Conservation (phyloP, 2,888 invertebrate species). For the Andrena fulva region DNA sequence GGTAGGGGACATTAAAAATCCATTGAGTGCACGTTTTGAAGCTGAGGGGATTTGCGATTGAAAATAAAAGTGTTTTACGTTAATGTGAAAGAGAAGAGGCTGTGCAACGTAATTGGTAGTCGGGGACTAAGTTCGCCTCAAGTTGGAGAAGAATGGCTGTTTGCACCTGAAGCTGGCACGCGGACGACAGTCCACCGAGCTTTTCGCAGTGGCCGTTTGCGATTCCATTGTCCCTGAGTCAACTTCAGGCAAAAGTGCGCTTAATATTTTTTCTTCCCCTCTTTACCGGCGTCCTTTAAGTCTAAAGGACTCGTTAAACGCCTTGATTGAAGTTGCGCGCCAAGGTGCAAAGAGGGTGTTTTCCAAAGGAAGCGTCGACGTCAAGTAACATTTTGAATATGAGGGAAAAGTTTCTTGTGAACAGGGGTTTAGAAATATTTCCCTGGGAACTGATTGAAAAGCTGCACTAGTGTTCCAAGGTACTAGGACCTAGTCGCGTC, state of each 20-base stretch:
- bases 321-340: background rate
- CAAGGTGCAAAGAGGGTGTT: background rate
- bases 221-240: conserved; percentile 63
- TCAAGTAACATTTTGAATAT: background rate
- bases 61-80: no score
- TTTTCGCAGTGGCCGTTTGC: conserved; percentile 43
- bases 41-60: no score
- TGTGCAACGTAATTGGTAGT: conserved; percentile 47
- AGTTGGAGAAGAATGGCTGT: conserved; percentile 43
- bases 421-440: background rate
- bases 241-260: conserved; percentile 62
- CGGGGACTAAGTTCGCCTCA: conserved; percentile 50
- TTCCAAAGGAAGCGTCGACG: background rate
- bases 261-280: conserved; percentile 47
- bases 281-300: background rate
- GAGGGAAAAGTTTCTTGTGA: background rate
- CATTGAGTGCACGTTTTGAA: no score
- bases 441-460: background rate
- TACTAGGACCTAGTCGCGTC: no score
- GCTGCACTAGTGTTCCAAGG: no score
- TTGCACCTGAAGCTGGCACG: conserved; percentile 67
- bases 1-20: no score
- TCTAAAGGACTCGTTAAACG: conserved; percentile 5
- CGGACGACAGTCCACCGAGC: conserved; percentile 47
- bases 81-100: conserved; percentile 27